Percentiles rank a stretch among this genome's conserved stretches.
phyloP scores from a whole-genome alignment of 2,888 invertebrate genomes.

The Nezara viridula region DNA sequence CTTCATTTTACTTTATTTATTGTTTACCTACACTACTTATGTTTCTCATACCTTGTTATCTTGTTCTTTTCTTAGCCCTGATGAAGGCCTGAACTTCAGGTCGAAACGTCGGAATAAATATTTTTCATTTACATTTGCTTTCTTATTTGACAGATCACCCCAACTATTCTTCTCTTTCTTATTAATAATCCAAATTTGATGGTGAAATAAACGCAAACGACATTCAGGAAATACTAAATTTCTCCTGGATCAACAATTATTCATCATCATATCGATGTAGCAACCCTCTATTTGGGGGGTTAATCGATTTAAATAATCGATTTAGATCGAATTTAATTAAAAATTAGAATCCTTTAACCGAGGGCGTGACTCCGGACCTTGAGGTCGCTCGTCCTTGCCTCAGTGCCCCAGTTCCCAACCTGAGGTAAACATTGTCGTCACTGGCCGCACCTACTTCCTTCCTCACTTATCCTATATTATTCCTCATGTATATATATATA shows the following conservation, averaged over 20 bases:
- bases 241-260: neutral
- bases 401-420: conserved; percentile 12
- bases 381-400: neutral
- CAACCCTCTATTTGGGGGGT: no score
- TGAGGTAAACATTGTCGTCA: neutral
- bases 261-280: neutral
- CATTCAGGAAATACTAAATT: neutral
- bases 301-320: neutral
- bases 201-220: no score
- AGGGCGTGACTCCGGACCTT: neutral
- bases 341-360: neutral
- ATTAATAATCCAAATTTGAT: no score
- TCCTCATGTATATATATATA: neutral
- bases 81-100: no score
- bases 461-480: neutral
- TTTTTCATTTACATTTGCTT: no score
- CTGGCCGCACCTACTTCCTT: neutral
- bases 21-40: no score
- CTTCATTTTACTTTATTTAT: no score
- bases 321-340: neutral
- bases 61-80: no score
- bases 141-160: no score
- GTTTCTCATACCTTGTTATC: no score
- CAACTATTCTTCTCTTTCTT: no score
- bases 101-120: no score